Evolutionary conservation across 2,113 vertebrate genomes (phyloP), one percentile per base, ranked within the genome.

Genomic region (Helogale parvula): DNA sequence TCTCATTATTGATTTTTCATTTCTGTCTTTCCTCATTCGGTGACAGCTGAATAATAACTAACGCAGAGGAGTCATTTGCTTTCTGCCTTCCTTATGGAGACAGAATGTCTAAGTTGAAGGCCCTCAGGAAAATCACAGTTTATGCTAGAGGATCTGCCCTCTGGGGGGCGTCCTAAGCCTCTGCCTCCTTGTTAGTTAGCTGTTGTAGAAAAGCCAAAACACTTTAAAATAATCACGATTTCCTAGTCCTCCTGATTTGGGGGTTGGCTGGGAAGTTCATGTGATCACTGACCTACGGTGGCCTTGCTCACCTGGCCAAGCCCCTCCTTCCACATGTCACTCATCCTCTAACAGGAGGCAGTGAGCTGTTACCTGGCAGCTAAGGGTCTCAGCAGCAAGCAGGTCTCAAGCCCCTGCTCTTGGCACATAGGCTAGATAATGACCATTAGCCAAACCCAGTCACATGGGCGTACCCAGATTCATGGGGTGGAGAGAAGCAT

Each of bases 1-100:
- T 60, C 50, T 92, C 63, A 47, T 23, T n/a, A 27, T 66, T 90
- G 54, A 90, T 65, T 83, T 72, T 88, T 93, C 14, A 69, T 15
- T 23, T 4, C 8, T 84, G 35, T 69, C 9, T 31, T 29, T 80
- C 83, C 65, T 45, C 21, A 71, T 14, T 86, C 33, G 45, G 4
- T 87, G 80, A 33, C 13, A 72, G 38, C 21, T 92, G 31, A 86
- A 5, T 57, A 23, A 88, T 85, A 69, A 82, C 4, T 29, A 16
- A 93, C 77, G 71, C 41, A 57, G 11, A 33, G 15, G 19, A 35
- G 19, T 54, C 60, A 69, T 15, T 72, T 65, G 27, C 31, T 84
- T 47, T 17, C 72, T 23, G 21, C 41, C 71, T 9, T 77, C 33
- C 81, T 76, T 91, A 25, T 69, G 31, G 47, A 50, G 68, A 85